Percentiles rank a stretch among this genome's conserved stretches.
Evolutionary conservation across 2,888 invertebrate genomes (phyloP).

Genomic region (Cheilosia impressa): DNA sequence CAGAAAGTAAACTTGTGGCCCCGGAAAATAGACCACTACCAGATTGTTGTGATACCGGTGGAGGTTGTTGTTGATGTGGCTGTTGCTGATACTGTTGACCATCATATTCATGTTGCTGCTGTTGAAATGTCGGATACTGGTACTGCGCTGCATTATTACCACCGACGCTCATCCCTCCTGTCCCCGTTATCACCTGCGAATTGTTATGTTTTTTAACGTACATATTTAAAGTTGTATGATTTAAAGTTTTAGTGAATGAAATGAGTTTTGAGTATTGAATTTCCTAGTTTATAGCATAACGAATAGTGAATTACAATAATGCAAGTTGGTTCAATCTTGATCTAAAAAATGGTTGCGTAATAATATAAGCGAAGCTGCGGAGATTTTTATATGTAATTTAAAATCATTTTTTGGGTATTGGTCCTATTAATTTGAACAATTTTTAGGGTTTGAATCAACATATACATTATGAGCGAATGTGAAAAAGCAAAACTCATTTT

Average conservation of each 20-base stretch:
- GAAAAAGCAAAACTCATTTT: constrained; percentile 38
- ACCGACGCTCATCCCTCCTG: constrained; percentile 85
- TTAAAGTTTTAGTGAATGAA: constrained; percentile 34
- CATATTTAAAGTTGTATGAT: constrained; percentile 7
- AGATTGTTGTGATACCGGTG: constrained; percentile 81
- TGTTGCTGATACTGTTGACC: constrained; percentile 69
- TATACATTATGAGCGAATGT: constrained; percentile 18
- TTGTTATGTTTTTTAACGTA: constrained; percentile 4
- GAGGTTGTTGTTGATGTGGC: constrained; percentile 81
- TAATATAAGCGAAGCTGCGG: constrained; percentile 52
- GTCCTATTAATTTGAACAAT: constrained; percentile 43
- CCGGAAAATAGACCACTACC: constrained; percentile 83
- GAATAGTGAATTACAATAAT: constrained; percentile 48
- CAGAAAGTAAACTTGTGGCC: constrained; percentile 83
- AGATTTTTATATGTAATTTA: constrained; percentile 12
- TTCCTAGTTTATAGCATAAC: constrained; percentile 42
- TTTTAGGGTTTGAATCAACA: constrained; percentile 33
- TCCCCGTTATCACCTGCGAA: constrained; percentile 85
- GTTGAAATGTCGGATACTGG: constrained; percentile 76
- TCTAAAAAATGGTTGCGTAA: constrained; percentile 43
- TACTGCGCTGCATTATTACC: constrained; percentile 83
- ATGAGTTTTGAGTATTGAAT: constrained; percentile 36
- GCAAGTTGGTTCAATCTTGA: constrained; percentile 34
- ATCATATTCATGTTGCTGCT: constrained; percentile 80
- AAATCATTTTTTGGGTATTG: constrained; percentile 12